Evolutionary conservation across 2,888 invertebrate genomes (phyloP), one percentile per base, ranked within the genome.

Genomic region (Silvanus unidentatus): DNA sequence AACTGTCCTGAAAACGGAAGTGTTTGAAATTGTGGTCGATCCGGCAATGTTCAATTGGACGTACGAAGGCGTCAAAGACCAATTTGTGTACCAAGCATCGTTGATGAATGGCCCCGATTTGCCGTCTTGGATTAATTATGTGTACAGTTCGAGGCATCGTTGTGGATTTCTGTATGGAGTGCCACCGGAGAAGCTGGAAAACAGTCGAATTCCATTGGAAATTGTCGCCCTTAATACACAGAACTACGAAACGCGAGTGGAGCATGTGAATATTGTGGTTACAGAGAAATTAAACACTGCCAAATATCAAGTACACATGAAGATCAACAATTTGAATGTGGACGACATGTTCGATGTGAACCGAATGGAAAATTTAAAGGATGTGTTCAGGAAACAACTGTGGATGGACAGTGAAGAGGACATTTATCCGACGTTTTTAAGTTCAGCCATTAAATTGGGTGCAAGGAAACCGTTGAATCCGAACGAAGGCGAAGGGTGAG

Each of bases 271-370:
- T 22, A 73, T 90, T 44, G 77, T 77, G 42, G 77, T 91, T 10
- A 73, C 76, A 2, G 77, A 81, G 11, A 88, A 86, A 61, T 71
- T 77, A 46, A 80, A 78, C 53, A 78, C 82, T 50, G 82, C 88
- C 0, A 79, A 78, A 35, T 82, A 85, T 64, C 84, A 91, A 60
- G 84, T 92, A 3, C 86, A 90, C 64, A 73, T 94, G 62, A 93
- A 93, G 72, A 88, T 94, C 39, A 87, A 91, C 67, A 93, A 93
- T 70, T 73, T 92, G 15, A 91, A 93, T 64, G 88, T 92, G 42
- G 89, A 91, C 53, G 91, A 94, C 64, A 75, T 93, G 63, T 84
- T 93, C 64, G 85, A 89, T 68, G 78, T 56, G 53, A 72, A 71
- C 53, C 77, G 85, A 45, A 84, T 88, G 72, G 82, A 84, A 28